Percentiles rank a stretch among this genome's conserved stretches.
phyloP scores from a whole-genome alignment of 1,140 invertebrate species.

The Drosophila aff. region DNA sequence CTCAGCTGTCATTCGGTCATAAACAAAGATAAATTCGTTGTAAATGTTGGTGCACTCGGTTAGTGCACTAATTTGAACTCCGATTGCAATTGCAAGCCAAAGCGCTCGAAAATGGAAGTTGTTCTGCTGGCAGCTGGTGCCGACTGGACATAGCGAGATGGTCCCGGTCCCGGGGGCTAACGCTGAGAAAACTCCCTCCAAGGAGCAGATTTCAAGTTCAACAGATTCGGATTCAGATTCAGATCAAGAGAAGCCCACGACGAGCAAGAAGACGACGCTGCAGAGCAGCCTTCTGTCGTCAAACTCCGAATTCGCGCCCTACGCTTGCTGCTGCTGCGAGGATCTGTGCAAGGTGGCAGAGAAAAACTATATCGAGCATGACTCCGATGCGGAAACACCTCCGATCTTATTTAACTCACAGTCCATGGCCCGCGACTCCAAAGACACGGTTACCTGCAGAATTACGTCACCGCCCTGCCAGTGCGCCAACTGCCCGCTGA shows the following conservation, averaged over 20 bases:
- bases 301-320: conserved; percentile 29
- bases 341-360: conserved; percentile 26
- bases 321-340: conserved; percentile 58
- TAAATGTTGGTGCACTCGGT: conserved; percentile 18
- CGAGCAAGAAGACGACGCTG: neutral
- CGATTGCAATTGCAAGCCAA: conserved; percentile 8
- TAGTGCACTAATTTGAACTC: conserved; percentile 1
- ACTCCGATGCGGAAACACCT: conserved; percentile 30
- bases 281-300: conserved; percentile 11
- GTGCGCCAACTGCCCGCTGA: conserved; percentile 79
- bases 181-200: conserved; percentile 6
- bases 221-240: no score
- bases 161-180: conserved; percentile 16
- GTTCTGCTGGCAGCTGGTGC: conserved; percentile 19
- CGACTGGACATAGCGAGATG: conserved; percentile 51
- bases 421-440: conserved; percentile 27
- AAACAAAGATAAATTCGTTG: conserved; percentile 13
- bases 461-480: conserved; percentile 58
- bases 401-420: conserved; percentile 30
- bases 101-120: conserved; percentile 56
- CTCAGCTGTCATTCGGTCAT: neutral
- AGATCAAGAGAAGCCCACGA: conserved; percentile 19
- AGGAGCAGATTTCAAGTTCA: neutral
- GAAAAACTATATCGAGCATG: conserved; percentile 44
- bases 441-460: conserved; percentile 52